These are phyloP conservation scores for Cotesia congregata DNA, from an alignment of 2,888 invertebrate species.

Conservation along the genomic window DNA sequence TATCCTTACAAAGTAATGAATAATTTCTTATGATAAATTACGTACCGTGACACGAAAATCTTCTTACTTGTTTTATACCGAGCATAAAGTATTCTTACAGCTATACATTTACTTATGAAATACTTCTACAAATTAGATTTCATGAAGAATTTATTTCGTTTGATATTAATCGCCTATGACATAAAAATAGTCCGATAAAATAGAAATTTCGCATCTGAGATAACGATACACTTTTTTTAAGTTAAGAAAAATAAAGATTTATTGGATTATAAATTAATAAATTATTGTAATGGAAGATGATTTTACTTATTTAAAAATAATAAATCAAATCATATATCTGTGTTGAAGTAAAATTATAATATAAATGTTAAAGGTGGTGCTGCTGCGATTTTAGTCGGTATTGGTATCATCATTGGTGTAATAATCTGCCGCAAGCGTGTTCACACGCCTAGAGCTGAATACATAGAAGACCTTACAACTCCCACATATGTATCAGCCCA, in stretches of 20 bases:
- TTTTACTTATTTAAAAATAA: too few species aligned
- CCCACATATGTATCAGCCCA: constrained; percentile 65
- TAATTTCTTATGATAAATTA: neutral
- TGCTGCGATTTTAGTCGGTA: constrained; percentile 64
- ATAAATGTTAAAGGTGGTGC: constrained; percentile 54
- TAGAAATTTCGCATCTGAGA: neutral
- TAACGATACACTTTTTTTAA: neutral
- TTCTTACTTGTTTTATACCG: neutral
- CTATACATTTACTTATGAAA: neutral
- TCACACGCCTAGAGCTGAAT: constrained; percentile 50
- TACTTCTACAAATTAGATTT: neutral
- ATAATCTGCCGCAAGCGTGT: constrained; percentile 63
- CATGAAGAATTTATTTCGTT: neutral
- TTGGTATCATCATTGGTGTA: constrained; percentile 66
- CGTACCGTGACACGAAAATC: neutral
- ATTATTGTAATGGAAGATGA: too few species aligned
- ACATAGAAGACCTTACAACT: constrained; percentile 66
- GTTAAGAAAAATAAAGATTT: neutral
- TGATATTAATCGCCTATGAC: neutral
- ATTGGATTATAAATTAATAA: too few species aligned
- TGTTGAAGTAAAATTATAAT: neutral
- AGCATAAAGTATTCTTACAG: neutral
- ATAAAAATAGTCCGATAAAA: neutral
- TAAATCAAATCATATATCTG: neutral
- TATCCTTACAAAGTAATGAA: neutral